Evolutionary conservation across 2,888 invertebrate genomes (phyloP).

Genomic region (Aplocera efformata): DNA sequence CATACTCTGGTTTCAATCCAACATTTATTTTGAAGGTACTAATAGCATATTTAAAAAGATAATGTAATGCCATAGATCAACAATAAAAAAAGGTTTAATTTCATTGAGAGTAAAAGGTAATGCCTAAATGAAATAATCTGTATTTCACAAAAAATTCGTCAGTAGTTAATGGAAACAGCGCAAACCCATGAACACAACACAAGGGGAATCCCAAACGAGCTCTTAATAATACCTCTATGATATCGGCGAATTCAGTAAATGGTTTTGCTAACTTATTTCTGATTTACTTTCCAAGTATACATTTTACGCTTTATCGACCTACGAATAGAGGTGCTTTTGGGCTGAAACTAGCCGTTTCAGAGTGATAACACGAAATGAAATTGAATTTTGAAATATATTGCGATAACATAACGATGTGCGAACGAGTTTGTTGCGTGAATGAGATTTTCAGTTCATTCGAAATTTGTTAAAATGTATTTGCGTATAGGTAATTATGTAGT

Average conservation of each 20-base stretch:
- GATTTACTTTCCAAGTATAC: slow-evolving; percentile 33
- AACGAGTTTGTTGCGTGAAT: slow-evolving; percentile 56
- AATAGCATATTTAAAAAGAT: too few relatives aligned
- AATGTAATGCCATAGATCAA: too few relatives aligned
- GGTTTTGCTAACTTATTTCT: slow-evolving; percentile 47
- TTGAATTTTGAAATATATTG: slow-evolving; percentile 58
- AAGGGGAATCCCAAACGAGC: slow-evolving; percentile 72
- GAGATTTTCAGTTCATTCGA: slow-evolving; percentile 27
- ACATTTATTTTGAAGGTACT: too few relatives aligned
- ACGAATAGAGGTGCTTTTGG: slow-evolving; percentile 25
- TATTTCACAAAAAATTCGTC: too few relatives aligned
- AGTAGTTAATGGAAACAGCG: slow-evolving; percentile 37
- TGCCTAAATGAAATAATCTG: too few relatives aligned
- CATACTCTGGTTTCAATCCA: too few relatives aligned
- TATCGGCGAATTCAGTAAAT: slow-evolving; percentile 58
- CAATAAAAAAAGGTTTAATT: too few relatives aligned
- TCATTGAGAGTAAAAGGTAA: too few relatives aligned
- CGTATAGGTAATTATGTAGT: background rate
- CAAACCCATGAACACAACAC: slow-evolving; percentile 51
- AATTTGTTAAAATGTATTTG: slow-evolving; percentile 2
- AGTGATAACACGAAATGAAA: slow-evolving; percentile 39
- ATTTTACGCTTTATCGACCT: slow-evolving; percentile 31
- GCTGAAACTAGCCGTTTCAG: background rate
- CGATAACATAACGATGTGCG: slow-evolving; percentile 48
- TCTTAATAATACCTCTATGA: slow-evolving; percentile 72